Evolutionary conservation across 2,797 vertebrate genomes (phyloP), one percentile per base, ranked within the genome.

Genomic region (Lepus oiostolus): DNA sequence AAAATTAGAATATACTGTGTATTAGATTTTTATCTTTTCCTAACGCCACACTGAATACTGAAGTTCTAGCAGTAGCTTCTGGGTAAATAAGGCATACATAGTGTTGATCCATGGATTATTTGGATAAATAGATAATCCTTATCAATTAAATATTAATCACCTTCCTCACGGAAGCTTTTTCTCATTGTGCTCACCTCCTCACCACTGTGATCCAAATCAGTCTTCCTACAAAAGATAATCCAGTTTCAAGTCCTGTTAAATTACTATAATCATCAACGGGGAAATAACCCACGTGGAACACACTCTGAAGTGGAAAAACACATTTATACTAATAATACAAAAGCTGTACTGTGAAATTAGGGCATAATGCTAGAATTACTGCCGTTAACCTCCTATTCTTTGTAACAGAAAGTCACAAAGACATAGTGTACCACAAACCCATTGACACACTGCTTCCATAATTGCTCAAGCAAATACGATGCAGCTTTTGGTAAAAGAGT

Each of bases 231-330:
- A 62, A 96, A 94, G 86, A 96, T 79, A 91, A 96, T 95, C 90
- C 94, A 85, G 79, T 72, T 95, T 92, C 95, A 95, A 96, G 93
- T 97, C 96, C 30, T 80, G 75, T 90, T 94, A 96, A 97, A 95
- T 97, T 95, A 93, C 58, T 74, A 67, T 35, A 35, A 93, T 74
- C 47, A 97, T 96, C 91, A 63, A 10, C 77, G 93, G 86, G 82
- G 86, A 93, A 96, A 91, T 60, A 76, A 47, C 0, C 0, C 0
- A 22, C 6, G 11, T 87, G 82, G 62, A 95, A 95, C 84, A 88
- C 38, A 70, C 8, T 60, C 87, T 93, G 72, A 85, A 93, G 90
- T 96, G 79, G 90, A 95, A 98, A 95, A 97, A 74, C 75, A 93
- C 68, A 28, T 63, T 5, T 90, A 88, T 81, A 72, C 76, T 94